Base-by-base conservation (phyloP, 2,797 vertebrate genomes). In the Phoebastria nigripes region DNA sequence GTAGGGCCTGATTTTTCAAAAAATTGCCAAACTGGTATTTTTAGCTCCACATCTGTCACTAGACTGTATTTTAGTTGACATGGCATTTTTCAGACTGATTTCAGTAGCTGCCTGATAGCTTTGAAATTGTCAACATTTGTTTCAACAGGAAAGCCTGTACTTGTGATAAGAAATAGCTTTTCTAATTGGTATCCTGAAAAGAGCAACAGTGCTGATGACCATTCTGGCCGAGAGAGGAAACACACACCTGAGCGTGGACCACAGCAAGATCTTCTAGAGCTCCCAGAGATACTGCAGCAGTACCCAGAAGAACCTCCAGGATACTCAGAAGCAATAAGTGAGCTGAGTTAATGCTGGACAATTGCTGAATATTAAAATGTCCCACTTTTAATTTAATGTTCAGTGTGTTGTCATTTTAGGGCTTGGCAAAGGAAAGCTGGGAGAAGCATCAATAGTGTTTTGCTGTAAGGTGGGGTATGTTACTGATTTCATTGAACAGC, bases 151-250 rank as follows among this genome's bases (percentile, higher is more conserved):
- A 97, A 82, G 10, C 15, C 42, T 66, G 46, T 17, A 65, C 41
- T 72, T 82, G 54, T 42, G 66, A 55, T 42, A 83, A 83, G 26
- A 72, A 94, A 91, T 37, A 66, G 11, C 26, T 96, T 89, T 92
- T 72, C 58, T 89, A 26, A 33, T 39, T 76, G 42, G 17, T 62
- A 44, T 63, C 8, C 52, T 92, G 56, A 67, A 92, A 83, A 49
- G 39, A 65, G 29, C 37, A 87, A 6, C 10, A 25, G 22, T 18
- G 65, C 29, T 80, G 47, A 21, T n/a, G 35, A 41, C 10, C 1
- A 0, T 49, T 15, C 6, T 2, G 5, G 16, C 41, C 7, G 4
- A 76, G 70, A 67, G 73, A 69, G 15, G 41, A 59, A 90, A 12
- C 14, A 17, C 1, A 1, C 21, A 54, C 15, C 51, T 58, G 33